Conservation (phyloP, 1,140 invertebrate species). For the Melanaphis sacchari region DNA sequence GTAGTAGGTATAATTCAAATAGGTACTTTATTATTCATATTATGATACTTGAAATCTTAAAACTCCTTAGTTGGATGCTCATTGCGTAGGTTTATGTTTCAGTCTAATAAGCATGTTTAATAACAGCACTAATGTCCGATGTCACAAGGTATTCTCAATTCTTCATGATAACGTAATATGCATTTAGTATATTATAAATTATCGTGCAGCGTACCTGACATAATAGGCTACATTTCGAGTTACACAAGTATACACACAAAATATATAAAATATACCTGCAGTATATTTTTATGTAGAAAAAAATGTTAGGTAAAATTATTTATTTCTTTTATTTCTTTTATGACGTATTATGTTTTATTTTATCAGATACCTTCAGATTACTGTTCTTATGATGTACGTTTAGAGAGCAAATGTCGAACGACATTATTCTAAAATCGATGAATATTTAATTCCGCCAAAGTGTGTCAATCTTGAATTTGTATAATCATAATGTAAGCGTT, state of each 20-base stretch:
- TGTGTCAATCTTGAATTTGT: background rate
- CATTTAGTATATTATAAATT: background rate
- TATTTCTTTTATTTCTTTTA: too few relatives aligned
- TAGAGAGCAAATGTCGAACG: background rate
- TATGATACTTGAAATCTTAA: background rate
- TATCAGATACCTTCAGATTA: background rate
- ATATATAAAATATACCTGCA: background rate
- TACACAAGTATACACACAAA: background rate
- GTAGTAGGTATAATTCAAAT: background rate
- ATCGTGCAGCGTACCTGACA: background rate
- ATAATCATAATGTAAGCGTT: background rate
- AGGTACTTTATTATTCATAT: background rate
- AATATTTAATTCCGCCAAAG: background rate
- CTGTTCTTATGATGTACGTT: background rate
- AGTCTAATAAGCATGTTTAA: slow-evolving; percentile 34
- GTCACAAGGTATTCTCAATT: slow-evolving; percentile 28
- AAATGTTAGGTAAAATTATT: too few relatives aligned
- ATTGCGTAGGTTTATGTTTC: slow-evolving; percentile 25
- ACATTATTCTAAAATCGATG: background rate
- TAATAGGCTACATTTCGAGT: background rate
- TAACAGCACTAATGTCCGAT: slow-evolving; percentile 29
- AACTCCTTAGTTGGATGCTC: background rate
- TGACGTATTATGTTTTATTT: background rate
- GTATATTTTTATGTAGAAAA: too few relatives aligned
- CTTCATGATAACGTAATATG: background rate